Evolutionary conservation across 2,797 vertebrate species (phyloP).

Genomic region (Rhinogobio ventralis): DNA sequence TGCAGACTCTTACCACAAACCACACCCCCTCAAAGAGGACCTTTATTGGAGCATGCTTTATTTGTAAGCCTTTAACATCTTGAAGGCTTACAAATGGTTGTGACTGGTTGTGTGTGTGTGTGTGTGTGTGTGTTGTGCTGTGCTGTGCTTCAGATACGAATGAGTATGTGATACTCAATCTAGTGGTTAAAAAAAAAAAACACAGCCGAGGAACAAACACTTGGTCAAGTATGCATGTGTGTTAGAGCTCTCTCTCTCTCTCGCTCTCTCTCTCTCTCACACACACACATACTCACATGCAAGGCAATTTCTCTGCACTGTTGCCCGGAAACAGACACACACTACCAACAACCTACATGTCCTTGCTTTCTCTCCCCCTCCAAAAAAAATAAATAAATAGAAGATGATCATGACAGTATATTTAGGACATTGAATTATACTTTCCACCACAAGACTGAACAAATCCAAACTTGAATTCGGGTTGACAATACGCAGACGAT

Average conservation of each 20-base stretch:
- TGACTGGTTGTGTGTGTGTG: conserved; percentile 20
- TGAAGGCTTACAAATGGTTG: background rate
- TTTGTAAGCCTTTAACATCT: background rate
- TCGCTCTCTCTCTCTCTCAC: background rate
- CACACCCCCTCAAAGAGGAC: background rate
- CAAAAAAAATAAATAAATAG: background rate
- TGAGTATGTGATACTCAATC: conserved; percentile 56
- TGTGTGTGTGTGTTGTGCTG: background rate
- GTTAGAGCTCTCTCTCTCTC: background rate
- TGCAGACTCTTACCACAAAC: background rate
- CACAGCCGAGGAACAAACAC: conserved; percentile 48
- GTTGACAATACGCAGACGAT: background rate
- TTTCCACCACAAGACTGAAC: conserved; percentile 39
- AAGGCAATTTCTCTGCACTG: conserved; percentile 43
- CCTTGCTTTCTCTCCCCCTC: conserved; percentile 44
- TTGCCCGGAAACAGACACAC: conserved; percentile 50
- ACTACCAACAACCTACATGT: conserved; percentile 41
- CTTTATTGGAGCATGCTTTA: conserved; percentile 20
- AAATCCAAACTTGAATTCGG: conserved; percentile 21
- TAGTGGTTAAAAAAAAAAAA: conserved; percentile 36
- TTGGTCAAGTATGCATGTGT: conserved; percentile 26
- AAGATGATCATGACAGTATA: conserved; percentile 39
- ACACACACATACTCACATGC: conserved; percentile 27
- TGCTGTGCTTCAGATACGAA: conserved; percentile 50
- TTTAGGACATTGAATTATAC: conserved; percentile 44